These are phyloP conservation scores for Clepsis dumicolana DNA, from an alignment of 2,888 invertebrate species.

Conservation along the genomic window DNA sequence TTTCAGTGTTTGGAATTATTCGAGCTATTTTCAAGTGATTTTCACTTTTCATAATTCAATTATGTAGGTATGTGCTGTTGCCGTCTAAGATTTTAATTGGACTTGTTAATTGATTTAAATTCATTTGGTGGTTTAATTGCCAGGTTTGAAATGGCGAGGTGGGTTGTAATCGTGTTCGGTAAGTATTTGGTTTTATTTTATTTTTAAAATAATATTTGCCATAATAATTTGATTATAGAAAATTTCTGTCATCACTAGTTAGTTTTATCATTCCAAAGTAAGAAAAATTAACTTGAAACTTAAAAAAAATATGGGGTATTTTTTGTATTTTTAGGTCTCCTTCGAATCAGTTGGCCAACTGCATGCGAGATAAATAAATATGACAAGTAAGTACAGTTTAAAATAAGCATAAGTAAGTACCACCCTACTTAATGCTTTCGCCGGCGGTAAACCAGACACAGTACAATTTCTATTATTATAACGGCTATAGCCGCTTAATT, in stretches of 20 bases:
- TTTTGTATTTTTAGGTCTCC: neutral
- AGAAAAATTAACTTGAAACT: too few relatives aligned
- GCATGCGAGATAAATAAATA: neutral
- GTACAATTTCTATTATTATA: too few relatives aligned
- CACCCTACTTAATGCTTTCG: too few relatives aligned
- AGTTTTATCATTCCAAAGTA: too few relatives aligned
- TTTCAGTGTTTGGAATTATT: too few relatives aligned
- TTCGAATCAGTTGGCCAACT: neutral
- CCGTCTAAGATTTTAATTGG: neutral
- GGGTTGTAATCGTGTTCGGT: conserved; percentile 2
- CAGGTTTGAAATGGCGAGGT: neutral
- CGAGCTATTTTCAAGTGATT: neutral
- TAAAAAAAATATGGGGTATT: neutral
- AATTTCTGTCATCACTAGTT: too few relatives aligned
- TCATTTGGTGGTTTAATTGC: neutral
- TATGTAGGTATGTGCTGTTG: neutral
- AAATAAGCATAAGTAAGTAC: too few relatives aligned
- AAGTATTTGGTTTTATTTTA: too few relatives aligned
- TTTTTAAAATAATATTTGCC: too few relatives aligned
- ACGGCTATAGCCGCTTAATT: too few relatives aligned
- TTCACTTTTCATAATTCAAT: neutral
- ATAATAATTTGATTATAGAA: too few relatives aligned
- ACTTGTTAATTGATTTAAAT: neutral
- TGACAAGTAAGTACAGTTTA: conserved; percentile 4
- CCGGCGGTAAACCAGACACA: too few relatives aligned